Base-by-base conservation (phyloP, 1,140 invertebrate genomes). In the Lasioglossum albipes region DNA sequence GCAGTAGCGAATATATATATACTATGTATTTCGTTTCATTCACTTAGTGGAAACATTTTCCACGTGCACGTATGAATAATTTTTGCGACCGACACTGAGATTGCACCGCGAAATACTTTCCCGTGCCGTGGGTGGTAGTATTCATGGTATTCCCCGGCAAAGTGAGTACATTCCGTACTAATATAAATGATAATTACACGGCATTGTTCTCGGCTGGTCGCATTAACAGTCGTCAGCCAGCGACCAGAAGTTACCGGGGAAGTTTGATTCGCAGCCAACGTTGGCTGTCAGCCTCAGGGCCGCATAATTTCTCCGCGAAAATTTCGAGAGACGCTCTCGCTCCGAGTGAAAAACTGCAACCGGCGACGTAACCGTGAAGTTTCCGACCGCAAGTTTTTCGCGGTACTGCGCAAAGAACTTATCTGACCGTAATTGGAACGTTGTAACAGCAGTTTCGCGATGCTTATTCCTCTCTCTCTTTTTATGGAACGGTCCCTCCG, bases 161-260 rank as follows among this genome's bases (percentile, higher is more conserved):
- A 85, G 84, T 86, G 82, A 75, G 42, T 78, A 83, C 83, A 65
- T 73, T 84, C 78, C 66, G 65, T 67, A 75, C 83, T 83, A 85
- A 88, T 88, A 88, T 89, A 89, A 88, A 88, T 87, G 88, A 87
- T 88, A 89, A 89, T 89, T 89, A 77, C 81, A 83, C 68, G 80
- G 75, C 88, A 89, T 89, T 89, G 87, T 85, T 84, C 74, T 64
- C 57, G 75, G 67, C 41, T 64, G 49, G 72, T 61, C 75, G 75
- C 80, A 81, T 88, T 85, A 87, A 87, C 82, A 84, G 79, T 84
- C 79, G 85, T 87, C 81, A 79, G 69, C 79, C 12, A 80, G 65
- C 59, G 57, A 83, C 67, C 41, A 84, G 76, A 76, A 83, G 41
- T 76, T 65, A 36, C 64, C 64, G 7, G 52, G 18, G 16, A 74